A percentile compares a stretch with the other conserved stretches of the same genome.
Evolutionary conservation across 2,113 vertebrate species (phyloP).

Genomic region (Polypterus senegalus): DNA sequence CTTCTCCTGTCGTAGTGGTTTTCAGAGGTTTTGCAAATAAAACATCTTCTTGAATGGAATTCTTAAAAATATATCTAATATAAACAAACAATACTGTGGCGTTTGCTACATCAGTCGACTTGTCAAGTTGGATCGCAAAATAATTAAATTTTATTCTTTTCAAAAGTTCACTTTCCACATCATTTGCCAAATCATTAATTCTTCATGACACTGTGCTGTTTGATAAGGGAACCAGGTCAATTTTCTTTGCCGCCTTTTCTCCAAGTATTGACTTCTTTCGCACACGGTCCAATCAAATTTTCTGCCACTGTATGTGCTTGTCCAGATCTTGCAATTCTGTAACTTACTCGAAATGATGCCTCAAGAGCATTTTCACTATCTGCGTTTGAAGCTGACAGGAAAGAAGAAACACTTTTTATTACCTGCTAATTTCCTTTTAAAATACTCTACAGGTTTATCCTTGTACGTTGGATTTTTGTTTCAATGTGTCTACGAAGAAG

Average conservation of each 20-base stretch:
- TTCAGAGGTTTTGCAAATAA: constrained; percentile 32
- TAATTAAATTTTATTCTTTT: constrained; percentile 30
- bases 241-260: constrained; percentile 33
- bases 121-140: constrained; percentile 30
- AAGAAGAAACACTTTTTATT: no score
- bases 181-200: constrained; percentile 33
- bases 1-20: constrained; percentile 30
- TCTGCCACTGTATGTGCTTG: constrained; percentile 36
- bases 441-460: no score
- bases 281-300: constrained; percentile 36
- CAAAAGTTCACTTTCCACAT: constrained; percentile 31
- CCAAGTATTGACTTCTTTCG: constrained; percentile 38
- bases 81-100: constrained; percentile 31
- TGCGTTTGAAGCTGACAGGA: no score
- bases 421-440: no score
- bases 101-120: constrained; percentile 33
- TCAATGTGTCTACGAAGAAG: no score
- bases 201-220: constrained; percentile 28
- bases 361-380: constrained; percentile 32
- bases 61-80: constrained; percentile 30
- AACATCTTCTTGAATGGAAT: constrained; percentile 29
- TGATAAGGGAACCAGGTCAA: constrained; percentile 24
- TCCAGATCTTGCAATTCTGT: constrained; percentile 30
- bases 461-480: no score
- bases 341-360: constrained; percentile 33